Conservation (phyloP, 35 echinoderm and acorn worm species). For the Amphiura filiformis region DNA sequence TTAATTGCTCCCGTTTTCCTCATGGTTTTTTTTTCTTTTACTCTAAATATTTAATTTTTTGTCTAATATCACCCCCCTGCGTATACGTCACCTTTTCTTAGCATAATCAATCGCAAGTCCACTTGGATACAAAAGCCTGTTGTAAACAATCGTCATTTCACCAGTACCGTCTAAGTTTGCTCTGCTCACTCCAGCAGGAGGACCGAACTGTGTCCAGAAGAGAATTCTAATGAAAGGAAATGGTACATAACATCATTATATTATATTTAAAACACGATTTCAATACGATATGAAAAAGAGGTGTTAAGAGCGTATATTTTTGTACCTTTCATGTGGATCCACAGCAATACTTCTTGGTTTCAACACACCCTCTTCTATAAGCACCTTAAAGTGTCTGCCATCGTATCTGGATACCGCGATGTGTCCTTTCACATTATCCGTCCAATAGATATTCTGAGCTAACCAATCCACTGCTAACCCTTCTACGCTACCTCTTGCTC, state of each 20-base stretch:
- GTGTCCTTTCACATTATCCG: slow-evolving; percentile 47
- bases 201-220: slow-evolving; percentile 88
- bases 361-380: slow-evolving; percentile 41
- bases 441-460: slow-evolving; percentile 82
- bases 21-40: too few relatives aligned
- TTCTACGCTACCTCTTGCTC: slow-evolving; percentile 57
- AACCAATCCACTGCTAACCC: slow-evolving; percentile 97
- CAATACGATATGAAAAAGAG: too few relatives aligned
- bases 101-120: slow-evolving; percentile 61
- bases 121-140: slow-evolving; percentile 13
- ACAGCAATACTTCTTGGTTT: slow-evolving; percentile 71
- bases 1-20: too few relatives aligned
- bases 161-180: slow-evolving; percentile 67
- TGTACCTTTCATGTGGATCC: slow-evolving; percentile 75
- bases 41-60: too few relatives aligned
- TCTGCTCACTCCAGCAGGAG: slow-evolving; percentile 65
- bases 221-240: slow-evolving; percentile 38
- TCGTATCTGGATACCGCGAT: slow-evolving; percentile 74
- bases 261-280: too few relatives aligned
- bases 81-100: slow-evolving; percentile 64
- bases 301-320: too few relatives aligned
- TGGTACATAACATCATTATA: too few relatives aligned
- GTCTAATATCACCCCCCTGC: too few relatives aligned
- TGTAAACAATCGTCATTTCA: slow-evolving; percentile 47
- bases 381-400: slow-evolving; percentile 45